Base-by-base conservation (phyloP, 2,888 invertebrate species). In the Ctena decussata region DNA sequence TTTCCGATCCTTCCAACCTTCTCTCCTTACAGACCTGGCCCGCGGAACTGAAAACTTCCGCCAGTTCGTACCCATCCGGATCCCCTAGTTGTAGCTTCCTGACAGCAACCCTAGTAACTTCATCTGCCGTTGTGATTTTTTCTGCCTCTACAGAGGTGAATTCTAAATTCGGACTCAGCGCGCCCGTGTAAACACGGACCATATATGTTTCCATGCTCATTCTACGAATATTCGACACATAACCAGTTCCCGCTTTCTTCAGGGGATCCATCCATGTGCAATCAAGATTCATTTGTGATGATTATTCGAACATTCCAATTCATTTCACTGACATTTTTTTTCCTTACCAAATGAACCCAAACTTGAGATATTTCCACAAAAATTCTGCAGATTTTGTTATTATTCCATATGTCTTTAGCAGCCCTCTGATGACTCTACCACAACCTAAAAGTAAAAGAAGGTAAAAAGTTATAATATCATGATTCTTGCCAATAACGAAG, bases 21-120 rank as follows among this genome's bases (percentile, higher is more conserved):
- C 99, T 96, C 96, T 98, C 98, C 95, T 99, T 99, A 96, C 98
- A 99, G 95, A 98, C 98, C 93, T 98, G 97, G 53, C 98, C 98
- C 91, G 97, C 97, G 89, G 97, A 97, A 96, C 98, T 98, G 84
- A 98, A 98, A 93, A 98, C 98, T 92, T 98, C 98, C 1, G 94
- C 95, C 74, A 95, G 87, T 81, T 95, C 95, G 83, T 93, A 95
- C 53, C 91, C 86, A 41, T 92, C 87, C 3, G 93, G 83, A 78
- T 89, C 85, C 77, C 89, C 84, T n/a, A 94, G 86, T n/a, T 86
- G 85, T 72, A 94, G 78, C 79, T 94, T 94, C 41, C 87, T 82
- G 1, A 91, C 91, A 0, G 93, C 94, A 6, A 90, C 84, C 53
- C 87, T 69, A 15, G 95, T 92, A 18, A 95, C 92, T 96, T 98